phyloP scores from a whole-genome alignment of 2,113 vertebrate species.

The Vulpes lagopus region DNA sequence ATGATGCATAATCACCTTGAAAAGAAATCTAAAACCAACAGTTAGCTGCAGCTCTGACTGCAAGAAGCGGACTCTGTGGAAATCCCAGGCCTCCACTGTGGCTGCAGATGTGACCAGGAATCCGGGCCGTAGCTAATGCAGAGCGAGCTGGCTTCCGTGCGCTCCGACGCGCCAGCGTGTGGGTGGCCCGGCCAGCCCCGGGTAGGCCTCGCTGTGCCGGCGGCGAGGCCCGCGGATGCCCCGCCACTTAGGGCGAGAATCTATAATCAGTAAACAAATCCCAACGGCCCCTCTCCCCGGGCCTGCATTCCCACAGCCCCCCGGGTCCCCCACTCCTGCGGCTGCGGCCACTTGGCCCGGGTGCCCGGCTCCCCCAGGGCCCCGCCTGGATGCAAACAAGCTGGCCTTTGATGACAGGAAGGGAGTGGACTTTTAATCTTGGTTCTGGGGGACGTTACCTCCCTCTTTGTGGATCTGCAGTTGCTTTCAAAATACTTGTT shows the following conservation, averaged over 20 bases:
- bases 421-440: conserved; percentile 73
- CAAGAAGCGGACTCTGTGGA: background rate
- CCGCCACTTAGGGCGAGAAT: conserved; percentile 41
- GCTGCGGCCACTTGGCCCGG: background rate
- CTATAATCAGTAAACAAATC: conserved; percentile 59
- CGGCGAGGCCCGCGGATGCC: background rate
- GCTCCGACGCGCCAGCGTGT: conserved; percentile 1
- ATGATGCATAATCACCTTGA: conserved; percentile 57
- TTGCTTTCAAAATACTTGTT: conserved; percentile 65
- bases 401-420: conserved; percentile 72
- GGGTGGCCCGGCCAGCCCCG: conserved; percentile 70
- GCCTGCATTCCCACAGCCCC: background rate
- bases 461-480: conserved; percentile 55
- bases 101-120: conserved; percentile 54
- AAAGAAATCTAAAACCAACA: conserved; percentile 42
- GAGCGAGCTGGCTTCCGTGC: background rate
- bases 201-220: background rate
- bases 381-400: conserved; percentile 62
- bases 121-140: background rate
- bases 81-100: conserved; percentile 45
- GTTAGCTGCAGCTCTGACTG: conserved; percentile 3
- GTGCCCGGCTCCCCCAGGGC: conserved; percentile 14
- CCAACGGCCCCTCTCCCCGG: background rate
- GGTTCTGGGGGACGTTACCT: conserved; percentile 42
- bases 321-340: background rate